Percentiles rank a stretch among this genome's conserved stretches.
phyloP scores from a whole-genome alignment of 2,888 invertebrate species.

The Lycaena phlaeas region DNA sequence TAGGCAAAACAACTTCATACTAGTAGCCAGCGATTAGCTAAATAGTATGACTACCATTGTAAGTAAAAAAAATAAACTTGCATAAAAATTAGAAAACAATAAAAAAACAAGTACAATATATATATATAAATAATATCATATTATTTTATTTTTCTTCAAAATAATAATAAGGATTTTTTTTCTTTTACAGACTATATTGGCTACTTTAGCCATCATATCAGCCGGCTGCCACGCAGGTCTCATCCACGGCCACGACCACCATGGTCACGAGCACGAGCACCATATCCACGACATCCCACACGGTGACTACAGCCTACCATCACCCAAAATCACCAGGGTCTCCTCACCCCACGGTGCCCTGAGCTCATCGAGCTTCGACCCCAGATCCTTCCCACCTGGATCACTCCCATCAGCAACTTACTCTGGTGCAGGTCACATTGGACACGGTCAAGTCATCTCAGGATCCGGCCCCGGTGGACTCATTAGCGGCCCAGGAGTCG shows the following conservation, averaged over 20 bases:
- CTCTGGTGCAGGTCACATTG: slow-evolving; percentile 32
- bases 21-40: slow-evolving; percentile 69
- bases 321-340: slow-evolving; percentile 14
- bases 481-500: slow-evolving; percentile 18
- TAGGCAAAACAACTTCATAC: slow-evolving; percentile 43
- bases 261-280: slow-evolving; percentile 22
- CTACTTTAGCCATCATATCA: slow-evolving; percentile 55
- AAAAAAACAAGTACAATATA: background rate
- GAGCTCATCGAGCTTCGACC: slow-evolving; percentile 45
- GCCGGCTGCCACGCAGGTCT: slow-evolving; percentile 48
- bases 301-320: slow-evolving; percentile 14
- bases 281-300: slow-evolving; percentile 20
- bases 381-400: slow-evolving; percentile 56
- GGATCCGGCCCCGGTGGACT: slow-evolving; percentile 16
- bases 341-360: slow-evolving; percentile 22
- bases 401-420: slow-evolving; percentile 55
- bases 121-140: too few relatives aligned
- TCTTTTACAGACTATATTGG: slow-evolving; percentile 53
- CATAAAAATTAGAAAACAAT: slow-evolving; percentile 2
- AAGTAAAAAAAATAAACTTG: slow-evolving; percentile 36
- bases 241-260: slow-evolving; percentile 37
- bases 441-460: slow-evolving; percentile 16
- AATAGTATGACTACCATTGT: slow-evolving; percentile 63
- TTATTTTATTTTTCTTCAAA: too few relatives aligned
- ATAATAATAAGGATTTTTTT: slow-evolving; percentile 8